phyloP scores from a whole-genome alignment of 1,140 invertebrate genomes.

The Eueides isabella region DNA sequence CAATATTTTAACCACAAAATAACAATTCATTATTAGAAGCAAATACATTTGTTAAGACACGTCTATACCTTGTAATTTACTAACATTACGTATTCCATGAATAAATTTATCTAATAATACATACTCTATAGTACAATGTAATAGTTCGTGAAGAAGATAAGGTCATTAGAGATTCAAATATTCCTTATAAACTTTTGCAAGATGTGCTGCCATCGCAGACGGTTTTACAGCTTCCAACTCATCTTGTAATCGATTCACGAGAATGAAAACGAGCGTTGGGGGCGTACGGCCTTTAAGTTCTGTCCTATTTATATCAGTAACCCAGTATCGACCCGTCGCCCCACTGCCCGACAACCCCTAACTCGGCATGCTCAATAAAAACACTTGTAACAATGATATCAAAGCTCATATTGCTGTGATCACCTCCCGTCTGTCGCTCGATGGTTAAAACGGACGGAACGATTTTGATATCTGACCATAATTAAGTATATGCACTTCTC shows the following conservation, averaged over 20 bases:
- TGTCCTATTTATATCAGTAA: constrained; percentile 77
- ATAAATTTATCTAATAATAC: neutral
- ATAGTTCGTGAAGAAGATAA: constrained; percentile 11
- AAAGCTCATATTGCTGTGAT: constrained; percentile 57
- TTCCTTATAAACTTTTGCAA: constrained; percentile 35
- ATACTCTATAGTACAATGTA: neutral
- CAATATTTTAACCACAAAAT: neutral
- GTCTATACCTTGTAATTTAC: neutral
- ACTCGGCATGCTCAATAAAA: constrained; percentile 53
- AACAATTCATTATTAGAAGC: neutral
- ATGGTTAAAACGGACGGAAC: constrained; percentile 51
- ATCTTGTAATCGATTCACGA: constrained; percentile 57
- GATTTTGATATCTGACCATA: constrained; percentile 57
- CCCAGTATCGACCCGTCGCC: constrained; percentile 74
- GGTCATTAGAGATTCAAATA: constrained; percentile 16
- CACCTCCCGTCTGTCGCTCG: constrained; percentile 35
- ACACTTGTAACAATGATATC: constrained; percentile 49
- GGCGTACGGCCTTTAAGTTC: constrained; percentile 66
- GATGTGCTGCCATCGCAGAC: constrained; percentile 38
- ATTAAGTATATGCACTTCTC: constrained; percentile 52
- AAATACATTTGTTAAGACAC: neutral
- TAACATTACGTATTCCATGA: neutral
- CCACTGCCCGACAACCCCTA: constrained; percentile 73
- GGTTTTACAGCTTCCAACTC: constrained; percentile 54
- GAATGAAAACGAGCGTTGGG: constrained; percentile 65